Conservation (phyloP, 2,113 vertebrate genomes). For the Alligator sinensis region DNA sequence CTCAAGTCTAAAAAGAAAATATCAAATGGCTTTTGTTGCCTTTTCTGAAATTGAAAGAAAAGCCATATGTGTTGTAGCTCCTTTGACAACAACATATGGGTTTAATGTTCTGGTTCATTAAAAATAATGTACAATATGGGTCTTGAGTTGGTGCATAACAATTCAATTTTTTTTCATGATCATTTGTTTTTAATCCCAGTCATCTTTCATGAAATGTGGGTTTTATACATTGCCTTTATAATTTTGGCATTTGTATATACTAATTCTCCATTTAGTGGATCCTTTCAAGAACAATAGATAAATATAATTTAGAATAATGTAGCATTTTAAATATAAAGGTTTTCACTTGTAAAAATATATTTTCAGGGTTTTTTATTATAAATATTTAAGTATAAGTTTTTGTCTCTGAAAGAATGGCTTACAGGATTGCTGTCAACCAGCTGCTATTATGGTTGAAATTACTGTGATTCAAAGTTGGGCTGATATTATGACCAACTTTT, state of each 20-base stretch:
- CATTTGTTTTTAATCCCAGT: background rate
- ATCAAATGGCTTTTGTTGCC: background rate
- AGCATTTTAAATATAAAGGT: background rate
- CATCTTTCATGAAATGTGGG: background rate
- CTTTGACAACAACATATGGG: background rate
- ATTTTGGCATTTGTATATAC: no score
- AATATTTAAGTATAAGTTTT: background rate
- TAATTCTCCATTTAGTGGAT: no score
- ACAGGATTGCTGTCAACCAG: background rate
- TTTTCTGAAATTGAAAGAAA: background rate
- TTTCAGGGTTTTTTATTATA: no score
- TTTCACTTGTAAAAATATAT: background rate
- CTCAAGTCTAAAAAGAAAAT: background rate
- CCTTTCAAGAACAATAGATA: no score
- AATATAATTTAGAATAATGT: no score
- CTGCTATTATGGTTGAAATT: background rate
- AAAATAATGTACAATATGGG: background rate
- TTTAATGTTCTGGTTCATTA: background rate
- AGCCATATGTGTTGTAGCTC: background rate
- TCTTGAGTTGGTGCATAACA: background rate
- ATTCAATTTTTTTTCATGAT: background rate
- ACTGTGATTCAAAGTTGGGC: fast-evolving
- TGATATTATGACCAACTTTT: background rate
- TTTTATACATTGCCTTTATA: no score
- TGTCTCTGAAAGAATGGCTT: background rate